Evolutionary conservation across 2,113 vertebrate genomes (phyloP).

Genomic region (Willisornis vidua): DNA sequence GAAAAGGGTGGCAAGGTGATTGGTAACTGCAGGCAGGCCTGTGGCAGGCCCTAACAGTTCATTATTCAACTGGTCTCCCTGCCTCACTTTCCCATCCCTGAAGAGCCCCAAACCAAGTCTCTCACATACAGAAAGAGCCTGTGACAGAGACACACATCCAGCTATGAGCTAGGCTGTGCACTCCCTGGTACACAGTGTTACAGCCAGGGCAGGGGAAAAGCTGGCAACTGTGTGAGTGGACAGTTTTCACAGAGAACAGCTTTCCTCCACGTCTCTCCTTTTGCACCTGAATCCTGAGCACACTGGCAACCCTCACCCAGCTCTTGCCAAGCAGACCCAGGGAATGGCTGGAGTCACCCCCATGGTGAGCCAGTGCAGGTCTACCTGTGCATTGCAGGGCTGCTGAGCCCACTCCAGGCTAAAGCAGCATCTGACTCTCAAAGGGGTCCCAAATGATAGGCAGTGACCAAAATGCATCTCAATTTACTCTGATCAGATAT

Average conservation of each 20-base stretch:
- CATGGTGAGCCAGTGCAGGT: rapidly evolving
- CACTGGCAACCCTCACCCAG: background rate
- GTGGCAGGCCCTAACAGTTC: background rate
- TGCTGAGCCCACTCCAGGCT: background rate
- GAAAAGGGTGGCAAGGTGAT: background rate
- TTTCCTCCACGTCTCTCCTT: background rate
- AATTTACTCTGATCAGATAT: background rate
- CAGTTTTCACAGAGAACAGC: background rate
- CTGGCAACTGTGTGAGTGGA: background rate
- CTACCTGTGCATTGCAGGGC: background rate
- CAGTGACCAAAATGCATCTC: background rate
- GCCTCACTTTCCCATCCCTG: background rate
- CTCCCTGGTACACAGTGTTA: background rate
- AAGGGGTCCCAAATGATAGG: background rate
- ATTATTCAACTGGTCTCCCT: background rate
- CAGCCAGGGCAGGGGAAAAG: background rate
- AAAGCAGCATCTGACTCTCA: background rate
- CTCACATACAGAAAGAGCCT: background rate
- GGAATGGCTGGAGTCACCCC: background rate
- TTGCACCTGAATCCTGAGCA: background rate
- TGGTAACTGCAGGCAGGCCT: background rate
- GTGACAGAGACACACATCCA: background rate
- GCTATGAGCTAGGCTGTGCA: background rate
- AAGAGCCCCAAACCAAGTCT: background rate
- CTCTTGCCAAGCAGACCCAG: background rate